These are phyloP conservation scores for Pangasius larnaudii DNA, from an alignment of 2,797 vertebrate genomes.

Conservation along the genomic window DNA sequence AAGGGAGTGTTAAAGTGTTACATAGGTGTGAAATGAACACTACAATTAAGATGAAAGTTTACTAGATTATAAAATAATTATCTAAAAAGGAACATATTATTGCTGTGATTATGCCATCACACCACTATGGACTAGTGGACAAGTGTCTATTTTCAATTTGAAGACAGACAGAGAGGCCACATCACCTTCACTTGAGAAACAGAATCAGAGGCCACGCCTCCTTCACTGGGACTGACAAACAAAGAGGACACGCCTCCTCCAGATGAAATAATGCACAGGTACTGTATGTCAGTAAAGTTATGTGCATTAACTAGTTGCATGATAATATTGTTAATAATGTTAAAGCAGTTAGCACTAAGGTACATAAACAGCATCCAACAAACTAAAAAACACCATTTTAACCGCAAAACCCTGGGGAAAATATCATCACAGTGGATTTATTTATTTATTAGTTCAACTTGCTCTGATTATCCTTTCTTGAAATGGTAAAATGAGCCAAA, in stretches of 20 bases:
- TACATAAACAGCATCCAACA: too few relatives aligned
- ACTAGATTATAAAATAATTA: background rate
- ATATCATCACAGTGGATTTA: background rate
- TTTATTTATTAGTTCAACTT: background rate
- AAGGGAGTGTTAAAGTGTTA: background rate
- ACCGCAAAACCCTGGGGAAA: background rate
- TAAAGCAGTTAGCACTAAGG: background rate
- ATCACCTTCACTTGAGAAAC: background rate
- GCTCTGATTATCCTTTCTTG: background rate
- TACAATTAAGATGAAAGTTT: background rate
- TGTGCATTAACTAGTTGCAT: background rate
- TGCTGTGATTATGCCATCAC: background rate
- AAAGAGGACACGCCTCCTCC: background rate
- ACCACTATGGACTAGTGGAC: too few relatives aligned
- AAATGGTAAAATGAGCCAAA: too few relatives aligned
- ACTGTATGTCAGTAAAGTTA: too few relatives aligned
- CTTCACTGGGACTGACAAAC: background rate
- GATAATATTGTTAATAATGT: background rate
- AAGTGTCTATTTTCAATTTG: background rate
- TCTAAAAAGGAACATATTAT: background rate
- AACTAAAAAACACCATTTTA: background rate
- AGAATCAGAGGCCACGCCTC: background rate
- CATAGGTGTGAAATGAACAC: background rate
- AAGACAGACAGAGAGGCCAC: background rate
- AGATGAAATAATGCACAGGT: background rate